Evolutionary conservation across 2,113 vertebrate species (phyloP), one percentile per base, ranked within the genome.

Genomic region (Bathybates hornii): DNA sequence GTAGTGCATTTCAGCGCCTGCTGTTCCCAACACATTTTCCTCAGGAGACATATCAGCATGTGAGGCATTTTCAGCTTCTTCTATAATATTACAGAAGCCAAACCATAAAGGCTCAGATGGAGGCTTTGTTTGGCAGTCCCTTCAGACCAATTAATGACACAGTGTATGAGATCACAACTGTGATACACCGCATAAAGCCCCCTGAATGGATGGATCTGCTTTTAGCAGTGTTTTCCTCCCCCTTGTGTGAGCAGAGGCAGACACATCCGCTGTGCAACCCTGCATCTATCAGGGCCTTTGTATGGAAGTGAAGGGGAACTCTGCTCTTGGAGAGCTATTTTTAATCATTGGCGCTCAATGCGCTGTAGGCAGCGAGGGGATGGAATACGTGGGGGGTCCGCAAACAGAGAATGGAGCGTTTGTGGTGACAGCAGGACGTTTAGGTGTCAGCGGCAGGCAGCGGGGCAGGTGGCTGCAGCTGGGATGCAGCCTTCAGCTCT

Each of bases 271-370:
- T 66, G 45, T n/a, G 53, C 56, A 90, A 85, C 73, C 50, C 78
- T 80, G 57, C 80, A 79, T 92, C 87, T 90, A 91, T n/a, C 63
- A 73, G 52, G 63, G 80, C 52, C 80, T 57, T 85, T 80, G 73
- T 87, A 88, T 71, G 85, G 24, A 90, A 82, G 86, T 17, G 63
- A 83, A 91, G 87, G 92, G 92, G 81, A 90, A 86, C 80, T 89
- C 82, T 86, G 89, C 89, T 91, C 83, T 84, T 81, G 50, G 50
- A 27, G 80, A 89, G 89, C 90, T 95, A 94, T 95, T 93, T 95
- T 86, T 93, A 93, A 83, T 59, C 83, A 84, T 82, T 5, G 1
- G 38, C 59, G 66, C 32, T 32, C 32, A 32, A 32, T 32, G 87
- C 71, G 2, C 21, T 27, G 61, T 27, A 86, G 84, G 80, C 43